Evolutionary conservation across 2,888 invertebrate genomes (phyloP), one percentile per base, ranked within the genome.

Genomic region (Heterodera filipjevi): DNA sequence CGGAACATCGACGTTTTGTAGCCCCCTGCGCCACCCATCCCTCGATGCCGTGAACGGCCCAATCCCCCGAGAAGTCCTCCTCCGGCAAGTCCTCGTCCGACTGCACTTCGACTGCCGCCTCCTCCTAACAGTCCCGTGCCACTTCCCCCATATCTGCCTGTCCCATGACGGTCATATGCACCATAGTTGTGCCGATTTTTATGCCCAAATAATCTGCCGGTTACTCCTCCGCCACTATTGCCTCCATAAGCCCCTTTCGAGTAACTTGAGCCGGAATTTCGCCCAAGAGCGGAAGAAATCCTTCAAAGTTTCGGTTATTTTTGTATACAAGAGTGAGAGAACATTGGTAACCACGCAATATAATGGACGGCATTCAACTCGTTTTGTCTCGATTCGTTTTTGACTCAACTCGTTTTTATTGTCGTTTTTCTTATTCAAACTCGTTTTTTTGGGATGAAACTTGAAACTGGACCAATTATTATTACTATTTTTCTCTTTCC

Each of bases 131-230:
- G 59, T 49, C 73, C 73, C 14, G 33, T 49, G 8, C 59, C n/a
- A 27, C n/a, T 39, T 12, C 73, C 73, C 10, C 73, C 46, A 35
- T 73, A 44, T 27, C 39, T 72, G 19, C 35, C 64, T 33, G 33
- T n/a, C 16, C 73, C 73, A 73, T 44, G 49, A 44, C 27, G 53
- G 68, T 68, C 14, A 19, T 30, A 19, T 33, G 22, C 35, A 27
- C 68, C 68, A 68, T 68, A 68, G 22, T 68, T 68, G 14, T 68
- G 16, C 22, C 75, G 66, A 35, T 75, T 53, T 32, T 75, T 75
- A 22, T 68, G 46, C 12, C 75, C 75, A 64, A 53, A 44, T 32
- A 75, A 33, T 35, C 53, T 59, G 27, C 68, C 59, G 30, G 59
- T 35, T 39, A 75, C 14, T 66, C 75, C 59, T 32, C 75, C 59